Evolutionary conservation across 2,888 invertebrate genomes (phyloP), one percentile per base, ranked within the genome.

Genomic region (Drosophila paramelanica): DNA sequence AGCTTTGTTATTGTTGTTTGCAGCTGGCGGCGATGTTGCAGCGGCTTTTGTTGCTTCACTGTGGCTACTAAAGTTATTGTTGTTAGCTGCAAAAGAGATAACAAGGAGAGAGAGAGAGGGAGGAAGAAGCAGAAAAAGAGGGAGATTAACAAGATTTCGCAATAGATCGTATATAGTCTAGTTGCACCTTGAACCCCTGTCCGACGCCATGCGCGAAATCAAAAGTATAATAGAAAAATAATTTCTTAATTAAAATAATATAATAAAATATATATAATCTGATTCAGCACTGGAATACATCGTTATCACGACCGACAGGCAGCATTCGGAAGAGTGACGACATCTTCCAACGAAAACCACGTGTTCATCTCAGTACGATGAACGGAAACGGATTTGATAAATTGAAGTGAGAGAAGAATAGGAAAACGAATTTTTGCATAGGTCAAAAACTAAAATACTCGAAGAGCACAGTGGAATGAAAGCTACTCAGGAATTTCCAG

Each of bases 1-100:
- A 11, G 71, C 66, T 71, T 83, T 83, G 55, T 80, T 90, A 65
- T 85, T 81, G 51, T 67, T 76, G 51, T 73, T 85, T 25, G 65
- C 25, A 3, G 51, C 33, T 39, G 64, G 42, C n/a, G 58, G 36
- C 13, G 70, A 36, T 20, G 64, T 64, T 36, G 73, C 52, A 23
- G 61, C 47, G 25, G 57, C 55, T 20, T 47, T 73, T 47, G 71
- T 73, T 47, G 71, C 52, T 10, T 50, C 43, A n/a, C 36, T 46
- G 23, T 50, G 62, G 59, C 41, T 43, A 10, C 36, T 57, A 8
- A 43, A 53, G 45, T 33, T 61, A 38, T 39, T 58, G 51, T 64
- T 73, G 61, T 49, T 82, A 55, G 14, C 73, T 77, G 57, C 11
- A 3, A 20, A 3, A 49, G 13, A 45, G 38, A 57, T 43, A 38